Base-by-base conservation (phyloP, 2,888 invertebrate species). In the Leptinotarsa haldemani region DNA sequence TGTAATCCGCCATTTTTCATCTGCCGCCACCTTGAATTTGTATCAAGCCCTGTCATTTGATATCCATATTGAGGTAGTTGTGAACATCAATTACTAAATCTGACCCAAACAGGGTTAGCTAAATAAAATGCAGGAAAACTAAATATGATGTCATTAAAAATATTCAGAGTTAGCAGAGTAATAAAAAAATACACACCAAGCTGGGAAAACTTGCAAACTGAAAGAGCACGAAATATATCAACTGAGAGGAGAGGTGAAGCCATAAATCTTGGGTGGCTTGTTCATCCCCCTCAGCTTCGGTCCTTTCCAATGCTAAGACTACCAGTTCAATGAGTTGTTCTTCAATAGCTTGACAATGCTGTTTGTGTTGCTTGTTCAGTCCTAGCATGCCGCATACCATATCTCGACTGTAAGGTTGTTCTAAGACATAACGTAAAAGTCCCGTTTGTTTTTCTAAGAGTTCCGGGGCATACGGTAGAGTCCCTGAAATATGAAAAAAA, bases 301-400 rank as follows among this genome's bases (percentile, higher is more conserved):
- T 96, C 85, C 93, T 92, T 87, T 98, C 97, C 95, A 98, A 95
- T 0, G 97, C 97, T 67, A 94, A 89, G 79, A 98, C 94, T 80
- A 98, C 94, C 58, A 97, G 89, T 85, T 97, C 96, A 0, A 98
- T 97, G 58, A 98, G 88, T 86, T 97, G 96, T 82, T 98, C 97
- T 86, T 98, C 98, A 63, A 98, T 88, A 0, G 96, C 95, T 74
- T 94, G 92, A 85, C 97, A 97, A 74, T 86, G 85, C 74, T 85
- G 85, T 77, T 86, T 88, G 74, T 93, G 93, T 88, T 97, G 97
- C 86, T 97, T 97, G 84, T 96, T 97, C 25, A 98, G 89, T 58
- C 97, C 96, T 20, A 98, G 89, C 94, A 98, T 97, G 3, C 94
- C 95, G 82, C 96, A 97, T 80, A 98, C 96, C 95, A 98, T 97